Percentiles rank a stretch among this genome's conserved stretches.
Evolutionary conservation across 2,113 vertebrate species (phyloP).

Genomic region (Guaruba guarouba): DNA sequence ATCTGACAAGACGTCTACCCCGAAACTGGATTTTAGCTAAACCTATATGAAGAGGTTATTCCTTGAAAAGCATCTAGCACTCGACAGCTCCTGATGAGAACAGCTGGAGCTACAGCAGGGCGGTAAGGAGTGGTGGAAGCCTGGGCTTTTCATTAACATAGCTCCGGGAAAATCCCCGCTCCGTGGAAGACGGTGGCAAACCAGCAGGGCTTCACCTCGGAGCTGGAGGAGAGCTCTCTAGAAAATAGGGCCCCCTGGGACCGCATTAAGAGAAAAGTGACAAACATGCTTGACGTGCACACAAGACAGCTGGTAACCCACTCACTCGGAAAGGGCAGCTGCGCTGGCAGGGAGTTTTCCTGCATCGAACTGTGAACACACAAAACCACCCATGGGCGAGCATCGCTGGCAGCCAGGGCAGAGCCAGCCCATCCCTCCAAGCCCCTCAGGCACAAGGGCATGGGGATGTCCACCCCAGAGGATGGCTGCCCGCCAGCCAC

Average conservation of each 20-base stretch:
- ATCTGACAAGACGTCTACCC: not conserved
- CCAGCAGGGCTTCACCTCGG: not conserved
- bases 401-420: accelerated
- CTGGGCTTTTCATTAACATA: constrained; percentile 3
- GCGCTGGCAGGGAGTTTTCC: not conserved
- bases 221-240: not conserved
- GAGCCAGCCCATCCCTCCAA: not conserved
- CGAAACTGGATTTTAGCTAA: not conserved
- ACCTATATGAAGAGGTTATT: not conserved
- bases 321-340: not conserved
- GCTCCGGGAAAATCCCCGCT: not conserved
- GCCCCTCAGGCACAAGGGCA: accelerated
- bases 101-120: constrained; percentile 26
- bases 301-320: not conserved
- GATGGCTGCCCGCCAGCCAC: not conserved
- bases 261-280: not conserved
- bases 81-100: constrained; percentile 39
- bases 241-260: not conserved
- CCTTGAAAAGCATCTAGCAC: not conserved
- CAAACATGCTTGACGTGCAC: not conserved
- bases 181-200: not conserved
- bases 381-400: not conserved
- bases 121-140: not conserved
- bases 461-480: accelerated
- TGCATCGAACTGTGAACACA: accelerated